Base-by-base conservation (phyloP, 1,140 invertebrate genomes). In the Hirudo medicinalis region DNA sequence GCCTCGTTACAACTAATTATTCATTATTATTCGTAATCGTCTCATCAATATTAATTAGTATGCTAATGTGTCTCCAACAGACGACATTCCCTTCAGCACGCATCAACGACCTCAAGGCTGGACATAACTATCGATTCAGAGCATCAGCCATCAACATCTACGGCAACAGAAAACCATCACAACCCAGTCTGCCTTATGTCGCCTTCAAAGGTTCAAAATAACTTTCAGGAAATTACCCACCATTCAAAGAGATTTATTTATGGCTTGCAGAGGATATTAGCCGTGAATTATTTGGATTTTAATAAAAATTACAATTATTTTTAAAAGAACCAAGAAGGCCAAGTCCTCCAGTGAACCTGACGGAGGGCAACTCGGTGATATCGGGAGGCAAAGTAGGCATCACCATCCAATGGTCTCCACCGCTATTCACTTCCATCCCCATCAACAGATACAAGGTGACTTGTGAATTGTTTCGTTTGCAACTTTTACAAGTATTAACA, bases 101-200 rank as follows among this genome's bases (percentile, higher is more conserved):
- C 25, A 36, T 76, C 6, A 69, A 60, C 25, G 68, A 73, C 49
- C 70, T 76, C 29, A 73, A 73, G 36, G 87, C 87, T 0, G 89
- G 88, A 22, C 85, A 86, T 22, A 89, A 88, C 88, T 90, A 90
- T 78, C 86, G 89, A 76, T 88, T 89, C 76, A 84, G 89, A 36
- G 87, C 90, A 2, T 88, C 88, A 0, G 87, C 88, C 1, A 85
- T 90, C 0, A 89, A 87, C 77, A 83, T 83, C 0, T 85, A 86
- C 72, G 89, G 89, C 0, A 88, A 87, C 0, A 80, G 85, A 70
- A 89, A 88, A 8, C 90, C 86, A 76, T 89, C 88, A 0, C 77
- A 81, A 20, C 84, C 85, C 0, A 88, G 87, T 11, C 76, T 82
- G 9, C 84, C 86, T 0, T 89, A 89, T 76, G 86, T 84, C 49